Evolutionary conservation across 2,797 vertebrate species (phyloP), one percentile per base, ranked within the genome.

Genomic region (Dermochelys coriacea): DNA sequence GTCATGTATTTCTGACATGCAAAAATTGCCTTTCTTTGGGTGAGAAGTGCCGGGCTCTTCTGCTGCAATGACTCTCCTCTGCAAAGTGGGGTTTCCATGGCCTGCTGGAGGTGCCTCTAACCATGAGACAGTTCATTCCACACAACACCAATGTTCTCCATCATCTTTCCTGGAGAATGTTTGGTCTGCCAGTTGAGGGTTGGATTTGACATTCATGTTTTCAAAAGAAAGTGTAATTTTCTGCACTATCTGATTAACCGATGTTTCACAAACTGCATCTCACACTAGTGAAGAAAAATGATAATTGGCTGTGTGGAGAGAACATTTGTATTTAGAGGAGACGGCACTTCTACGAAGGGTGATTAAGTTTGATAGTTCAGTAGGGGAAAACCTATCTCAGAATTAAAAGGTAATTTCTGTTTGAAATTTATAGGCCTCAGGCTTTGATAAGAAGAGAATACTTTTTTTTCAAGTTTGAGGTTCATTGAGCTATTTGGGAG

Each of bases 361-460:
- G 29, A 34, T 57, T 31, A 31, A 18, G 61, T 64, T 64, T n/a
- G 16, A 64, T n/a, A n/a, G n/a, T n/a, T n/a, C n/a, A n/a, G n/a
- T n/a, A n/a, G n/a, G n/a, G n/a, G n/a, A n/a, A n/a, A n/a, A n/a
- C n/a, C n/a, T 41, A 1, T 89, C 82, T 94, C 54, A 64, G 64
- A 92, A 31, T 47, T 61, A 47, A 57, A 37, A 77, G 27, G 2
- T 16, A 18, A 34, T 55, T 31, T 55, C 37, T 1, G 0, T 41
- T 49, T 0, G 0, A 41, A 5, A 1, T n/a, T n/a, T 16, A 9
- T 80, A 0, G 0, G 9, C 4, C 68, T 85, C 59, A 86, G 21
- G 34, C 37, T 2, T 29, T 47, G 34, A 52, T 57, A 25, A 79
- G 14, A 87, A 37, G 37, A 45, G 57, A 87, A 21, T 51, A 0